Evolutionary conservation across 64 coral and sea anemone genomes (phyloP), one percentile per base, ranked within the genome.

Genomic region (Stichodactyla helianthus): DNA sequence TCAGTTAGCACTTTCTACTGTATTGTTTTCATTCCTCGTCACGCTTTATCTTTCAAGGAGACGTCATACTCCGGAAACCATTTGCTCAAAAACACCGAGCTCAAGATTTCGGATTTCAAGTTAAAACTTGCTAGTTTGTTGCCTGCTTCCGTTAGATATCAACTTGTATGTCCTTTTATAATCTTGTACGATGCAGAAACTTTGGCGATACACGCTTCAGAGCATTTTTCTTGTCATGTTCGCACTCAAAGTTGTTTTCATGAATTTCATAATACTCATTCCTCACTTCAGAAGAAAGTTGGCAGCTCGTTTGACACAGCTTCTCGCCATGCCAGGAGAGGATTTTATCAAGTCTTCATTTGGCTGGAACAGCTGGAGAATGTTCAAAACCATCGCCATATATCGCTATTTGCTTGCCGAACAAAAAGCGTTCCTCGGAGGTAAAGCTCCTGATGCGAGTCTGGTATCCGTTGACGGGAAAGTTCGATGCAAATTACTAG

Each of bases 391-490:
- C 19, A 70, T 70, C 22, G 64, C 64, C n/a, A 25, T 25, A 6
- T 8, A 4, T 22, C 20, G 64, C n/a, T 25, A 70, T 20, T 25
- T 6, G 7, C 18, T 6, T 10, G 18, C 64, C 8, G 64, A 22
- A 70, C 56, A 89, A 10, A 71, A 44, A 71, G 88, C 88, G 1
- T 67, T 82, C 20, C 88, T 83, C 16, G 88, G 79, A 2, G 26
- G 52, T 61, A 82, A 65, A 9, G 88, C 88, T 11, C 88, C 88
- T 17, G 26, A 89, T 79, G 79, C 77, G 11, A 20, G 54, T 67
- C 9, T 89, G 27, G 65, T 67, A 5, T 82, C 88, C 10, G 20
- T 89, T 15, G 79, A 83, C 17, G 88, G 88, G 11, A 70, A 22
- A 70, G 50, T 25, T 15, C 23, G 11, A 9, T 70, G 50, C 53